These are phyloP conservation scores for Chaetops frenatus DNA, from an alignment of 2,113 vertebrate species.

Conservation along the genomic window DNA sequence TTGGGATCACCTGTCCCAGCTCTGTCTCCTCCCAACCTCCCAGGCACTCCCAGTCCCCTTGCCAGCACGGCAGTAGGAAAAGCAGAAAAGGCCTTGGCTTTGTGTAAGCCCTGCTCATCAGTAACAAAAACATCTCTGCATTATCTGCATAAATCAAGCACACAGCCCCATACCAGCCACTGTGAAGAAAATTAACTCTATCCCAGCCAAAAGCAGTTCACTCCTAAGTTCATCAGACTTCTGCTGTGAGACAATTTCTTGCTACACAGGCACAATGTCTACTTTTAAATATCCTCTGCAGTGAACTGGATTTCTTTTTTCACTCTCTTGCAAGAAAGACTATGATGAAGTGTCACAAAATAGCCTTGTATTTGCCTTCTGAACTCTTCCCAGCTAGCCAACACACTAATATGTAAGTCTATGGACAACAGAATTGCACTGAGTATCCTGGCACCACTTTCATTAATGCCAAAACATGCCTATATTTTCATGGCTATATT, in stretches of 20 bases:
- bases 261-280: not conserved
- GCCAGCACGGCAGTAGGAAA: rapidly evolving
- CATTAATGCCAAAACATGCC: not conserved
- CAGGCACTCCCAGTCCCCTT: rapidly evolving
- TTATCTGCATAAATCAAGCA: not conserved
- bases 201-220: not conserved
- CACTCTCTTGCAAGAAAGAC: not conserved
- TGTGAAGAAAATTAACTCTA: not conserved
- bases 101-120: not conserved
- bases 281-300: not conserved
- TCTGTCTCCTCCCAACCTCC: not conserved
- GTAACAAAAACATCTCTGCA: not conserved
- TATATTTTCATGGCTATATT: not conserved
- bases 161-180: not conserved
- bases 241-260: not conserved
- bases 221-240: not conserved
- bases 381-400: not conserved
- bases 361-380: not conserved
- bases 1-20: not conserved
- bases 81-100: not conserved
- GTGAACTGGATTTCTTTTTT: not conserved
- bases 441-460: not conserved
- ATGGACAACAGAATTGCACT: rapidly evolving
- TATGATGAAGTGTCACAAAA: not conserved
- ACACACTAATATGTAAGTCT: not conserved